Conservation (phyloP, 2,888 invertebrate genomes). For the Habrosyne pyritoides region DNA sequence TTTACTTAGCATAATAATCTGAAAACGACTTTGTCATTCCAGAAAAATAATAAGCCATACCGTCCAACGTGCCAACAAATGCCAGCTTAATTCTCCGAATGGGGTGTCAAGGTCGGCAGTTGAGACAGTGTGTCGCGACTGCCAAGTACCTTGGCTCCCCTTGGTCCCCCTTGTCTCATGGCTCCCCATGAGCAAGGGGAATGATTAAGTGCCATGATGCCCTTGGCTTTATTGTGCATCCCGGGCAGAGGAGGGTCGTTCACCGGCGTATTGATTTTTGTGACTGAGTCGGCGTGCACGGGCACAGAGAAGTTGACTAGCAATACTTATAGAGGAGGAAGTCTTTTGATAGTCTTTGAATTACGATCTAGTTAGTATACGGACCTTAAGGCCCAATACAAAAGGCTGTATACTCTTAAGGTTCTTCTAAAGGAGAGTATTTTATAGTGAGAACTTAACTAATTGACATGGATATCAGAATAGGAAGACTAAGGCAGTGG, state of each 20-base stretch:
- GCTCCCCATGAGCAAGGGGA: not conserved
- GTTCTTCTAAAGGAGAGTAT: too few species aligned
- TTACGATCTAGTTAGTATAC: too few species aligned
- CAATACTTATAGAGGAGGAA: not conserved
- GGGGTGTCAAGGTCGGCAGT: not conserved
- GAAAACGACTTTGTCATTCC: not conserved
- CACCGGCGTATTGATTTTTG: conserved; percentile 48
- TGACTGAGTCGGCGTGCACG: conserved; percentile 32
- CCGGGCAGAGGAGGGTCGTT: conserved; percentile 45
- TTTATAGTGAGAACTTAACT: too few species aligned
- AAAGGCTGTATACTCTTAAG: too few species aligned
- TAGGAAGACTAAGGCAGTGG: too few species aligned
- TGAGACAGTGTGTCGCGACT: not conserved
- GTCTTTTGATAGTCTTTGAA: not conserved
- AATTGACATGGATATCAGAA: too few species aligned
- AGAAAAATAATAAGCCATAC: not conserved
- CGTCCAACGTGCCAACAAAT: not conserved
- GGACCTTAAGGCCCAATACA: too few species aligned
- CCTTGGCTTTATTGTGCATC: conserved; percentile 52
- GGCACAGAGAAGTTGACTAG: conserved; percentile 26
- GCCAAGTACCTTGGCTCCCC: not conserved
- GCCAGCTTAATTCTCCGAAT: not conserved
- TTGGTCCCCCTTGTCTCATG: not conserved
- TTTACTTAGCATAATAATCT: not conserved
- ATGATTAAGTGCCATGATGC: conserved; percentile 25